Conservation (phyloP, 2,113 vertebrate genomes). For the Takifugu bimaculatus region DNA sequence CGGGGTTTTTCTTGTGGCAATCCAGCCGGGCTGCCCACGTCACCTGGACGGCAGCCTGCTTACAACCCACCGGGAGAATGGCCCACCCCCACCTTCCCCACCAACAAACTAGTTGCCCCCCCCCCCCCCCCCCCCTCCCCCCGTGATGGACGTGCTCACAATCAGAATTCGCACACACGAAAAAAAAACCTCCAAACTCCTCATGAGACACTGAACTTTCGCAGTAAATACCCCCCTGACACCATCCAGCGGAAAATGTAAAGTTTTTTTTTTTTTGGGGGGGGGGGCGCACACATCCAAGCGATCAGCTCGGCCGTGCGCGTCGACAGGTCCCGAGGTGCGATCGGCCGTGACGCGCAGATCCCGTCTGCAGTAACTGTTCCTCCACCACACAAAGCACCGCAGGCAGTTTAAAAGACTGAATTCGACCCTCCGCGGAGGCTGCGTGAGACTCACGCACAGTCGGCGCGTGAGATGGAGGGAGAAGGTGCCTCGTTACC, state of each 20-base stretch:
- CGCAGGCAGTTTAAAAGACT: conserved; percentile 2
- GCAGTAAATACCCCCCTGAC: not conserved
- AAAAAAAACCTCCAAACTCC: not conserved
- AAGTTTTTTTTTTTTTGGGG: conserved; percentile 44
- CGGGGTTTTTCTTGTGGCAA: conserved; percentile 42
- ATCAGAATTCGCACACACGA: not conserved
- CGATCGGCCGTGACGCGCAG: conserved; percentile 57
- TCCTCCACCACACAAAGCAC: conserved; percentile 1
- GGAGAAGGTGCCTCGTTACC: conserved; percentile 59
- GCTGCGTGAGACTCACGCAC: not conserved
- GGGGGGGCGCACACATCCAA: not conserved
- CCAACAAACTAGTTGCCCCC: not conserved
- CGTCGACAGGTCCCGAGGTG: conserved; percentile 51
- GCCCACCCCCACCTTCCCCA: not conserved
- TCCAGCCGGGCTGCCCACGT: conserved; percentile 45
- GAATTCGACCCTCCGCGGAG: not conserved
- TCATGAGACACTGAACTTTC: conserved; percentile 19
- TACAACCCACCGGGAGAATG: conserved; percentile 26
- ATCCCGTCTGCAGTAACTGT: conserved; percentile 27
- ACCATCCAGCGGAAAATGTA: conserved; percentile 37
- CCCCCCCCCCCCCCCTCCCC: not conserved
- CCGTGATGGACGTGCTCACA: conserved; percentile 9
- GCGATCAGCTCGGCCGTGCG: conserved; percentile 44
- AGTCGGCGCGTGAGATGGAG: conserved; percentile 19
- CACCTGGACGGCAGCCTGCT: conserved; percentile 47